Percentiles rank a stretch among this genome's conserved stretches.
Conservation (phyloP, 2,797 vertebrate species). For the Urophycis tenuis region DNA sequence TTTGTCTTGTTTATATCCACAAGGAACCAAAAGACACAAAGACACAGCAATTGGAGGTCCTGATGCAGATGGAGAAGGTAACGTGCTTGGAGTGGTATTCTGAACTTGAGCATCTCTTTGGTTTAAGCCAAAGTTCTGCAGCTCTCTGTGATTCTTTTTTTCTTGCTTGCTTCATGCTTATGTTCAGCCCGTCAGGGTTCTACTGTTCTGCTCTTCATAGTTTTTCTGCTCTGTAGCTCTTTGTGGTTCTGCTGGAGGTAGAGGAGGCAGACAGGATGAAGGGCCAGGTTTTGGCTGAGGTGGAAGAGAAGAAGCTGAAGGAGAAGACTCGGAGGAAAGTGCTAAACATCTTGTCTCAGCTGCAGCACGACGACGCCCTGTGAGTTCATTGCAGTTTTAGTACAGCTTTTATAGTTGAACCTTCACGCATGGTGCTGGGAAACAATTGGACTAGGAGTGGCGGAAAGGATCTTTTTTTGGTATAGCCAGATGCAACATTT, state of each 20-base stretch:
- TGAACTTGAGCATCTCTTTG: not conserved
- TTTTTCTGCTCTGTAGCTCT: slow-evolving; percentile 69
- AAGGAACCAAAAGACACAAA: slow-evolving; percentile 75
- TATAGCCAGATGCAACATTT: no score
- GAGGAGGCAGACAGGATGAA: slow-evolving; percentile 76
- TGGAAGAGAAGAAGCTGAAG: slow-evolving; percentile 54
- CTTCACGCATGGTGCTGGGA: not conserved
- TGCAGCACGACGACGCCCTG: slow-evolving; percentile 67
- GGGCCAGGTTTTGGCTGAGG: slow-evolving; percentile 47
- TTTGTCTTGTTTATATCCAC: not conserved
- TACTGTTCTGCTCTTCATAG: not conserved
- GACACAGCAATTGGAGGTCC: slow-evolving; percentile 75
- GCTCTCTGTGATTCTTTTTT: no score
- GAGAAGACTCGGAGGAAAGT: slow-evolving; percentile 70
- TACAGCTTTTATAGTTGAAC: not conserved
- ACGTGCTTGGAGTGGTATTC: not conserved
- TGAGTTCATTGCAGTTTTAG: slow-evolving; percentile 51
- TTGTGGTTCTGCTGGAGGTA: slow-evolving; percentile 78
- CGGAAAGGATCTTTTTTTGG: no score
- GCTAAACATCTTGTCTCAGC: slow-evolving; percentile 74
- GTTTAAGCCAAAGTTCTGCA: not conserved
- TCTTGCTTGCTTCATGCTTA: no score
- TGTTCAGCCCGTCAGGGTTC: no score
- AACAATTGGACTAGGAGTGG: not conserved
- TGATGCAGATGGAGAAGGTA: slow-evolving; percentile 86